These are phyloP conservation scores for Drosophila melanica DNA, from an alignment of 1,140 invertebrate genomes.

Conservation along the genomic window DNA sequence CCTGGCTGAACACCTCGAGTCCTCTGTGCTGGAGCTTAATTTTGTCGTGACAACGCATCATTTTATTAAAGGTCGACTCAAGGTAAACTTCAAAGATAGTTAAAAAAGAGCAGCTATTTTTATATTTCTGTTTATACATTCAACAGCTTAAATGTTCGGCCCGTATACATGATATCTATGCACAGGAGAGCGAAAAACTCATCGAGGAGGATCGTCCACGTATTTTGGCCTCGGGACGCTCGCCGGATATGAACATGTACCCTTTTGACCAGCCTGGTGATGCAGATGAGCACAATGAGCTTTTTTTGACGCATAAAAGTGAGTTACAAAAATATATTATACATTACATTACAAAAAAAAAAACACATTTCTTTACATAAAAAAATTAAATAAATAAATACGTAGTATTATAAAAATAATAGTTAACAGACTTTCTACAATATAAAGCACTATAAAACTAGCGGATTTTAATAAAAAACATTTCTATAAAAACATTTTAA, in stretches of 20 bases:
- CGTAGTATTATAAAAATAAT: too few relatives aligned
- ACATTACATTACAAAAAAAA: too few relatives aligned
- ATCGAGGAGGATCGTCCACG: conserved; percentile 82
- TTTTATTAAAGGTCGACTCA: conserved; percentile 85
- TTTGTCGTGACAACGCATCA: conserved; percentile 85
- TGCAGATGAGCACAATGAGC: conserved; percentile 71
- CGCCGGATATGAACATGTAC: conserved; percentile 81
- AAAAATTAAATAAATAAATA: too few relatives aligned
- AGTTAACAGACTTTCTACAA: too few relatives aligned
- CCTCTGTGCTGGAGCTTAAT: conserved; percentile 83
- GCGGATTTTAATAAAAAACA: too few relatives aligned
- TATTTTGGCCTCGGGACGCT: conserved; percentile 79
- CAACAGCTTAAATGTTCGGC: conserved; percentile 77
- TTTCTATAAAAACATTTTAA: too few relatives aligned
- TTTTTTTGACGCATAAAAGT: conserved; percentile 75
- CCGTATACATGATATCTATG: conserved; percentile 80
- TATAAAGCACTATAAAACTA: too few relatives aligned
- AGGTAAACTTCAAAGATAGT: conserved; percentile 65
- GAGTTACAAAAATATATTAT: conserved; percentile 35
- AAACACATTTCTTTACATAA: too few relatives aligned
- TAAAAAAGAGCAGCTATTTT: too few relatives aligned
- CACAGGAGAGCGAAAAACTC: conserved; percentile 75
- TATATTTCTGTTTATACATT: too few relatives aligned
- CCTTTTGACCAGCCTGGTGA: conserved; percentile 73
- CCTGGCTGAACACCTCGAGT: conserved; percentile 71